phyloP scores from a whole-genome alignment of 2,888 invertebrate genomes.

The Molanna angustata region DNA sequence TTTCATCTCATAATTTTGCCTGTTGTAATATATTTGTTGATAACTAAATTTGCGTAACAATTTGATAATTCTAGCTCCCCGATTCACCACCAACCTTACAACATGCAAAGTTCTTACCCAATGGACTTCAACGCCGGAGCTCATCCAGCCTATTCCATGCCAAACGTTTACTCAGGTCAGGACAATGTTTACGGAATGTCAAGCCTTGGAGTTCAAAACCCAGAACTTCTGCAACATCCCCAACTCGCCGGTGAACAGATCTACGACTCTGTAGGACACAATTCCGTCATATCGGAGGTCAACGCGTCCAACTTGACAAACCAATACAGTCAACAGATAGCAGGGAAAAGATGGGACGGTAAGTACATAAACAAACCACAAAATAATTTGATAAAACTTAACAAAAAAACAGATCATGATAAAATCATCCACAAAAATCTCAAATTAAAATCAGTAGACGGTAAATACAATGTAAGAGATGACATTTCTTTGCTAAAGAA shows the following conservation, averaged over 20 bases:
- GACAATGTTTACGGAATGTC: conserved; percentile 52
- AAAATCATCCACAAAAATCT: no score
- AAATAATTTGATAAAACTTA: no score
- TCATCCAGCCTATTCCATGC: conserved; percentile 52
- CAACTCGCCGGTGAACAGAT: conserved; percentile 10
- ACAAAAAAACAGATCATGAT: no score
- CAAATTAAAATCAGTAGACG: no score
- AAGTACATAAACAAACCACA: no score
- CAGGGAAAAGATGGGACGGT: conserved; percentile 32
- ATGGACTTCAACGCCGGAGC: conserved; percentile 54
- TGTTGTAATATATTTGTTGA: no score
- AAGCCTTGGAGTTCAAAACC: conserved; percentile 45
- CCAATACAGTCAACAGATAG: conserved; percentile 13
- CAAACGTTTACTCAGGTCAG: conserved; percentile 44
- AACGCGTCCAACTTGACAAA: conserved; percentile 25
- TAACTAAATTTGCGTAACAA: no score
- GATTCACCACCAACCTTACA: conserved; percentile 5
- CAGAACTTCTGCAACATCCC: conserved; percentile 48
- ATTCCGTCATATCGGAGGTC: conserved; percentile 46
- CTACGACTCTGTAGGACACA: conserved; percentile 51
- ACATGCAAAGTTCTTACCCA: conserved; percentile 20
- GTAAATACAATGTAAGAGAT: no score
- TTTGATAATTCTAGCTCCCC: conserved; percentile 5
- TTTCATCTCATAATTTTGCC: no score
- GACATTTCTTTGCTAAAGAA: no score